Conservation (phyloP, 2,797 vertebrate genomes). For the Cetoscarus ocellatus region DNA sequence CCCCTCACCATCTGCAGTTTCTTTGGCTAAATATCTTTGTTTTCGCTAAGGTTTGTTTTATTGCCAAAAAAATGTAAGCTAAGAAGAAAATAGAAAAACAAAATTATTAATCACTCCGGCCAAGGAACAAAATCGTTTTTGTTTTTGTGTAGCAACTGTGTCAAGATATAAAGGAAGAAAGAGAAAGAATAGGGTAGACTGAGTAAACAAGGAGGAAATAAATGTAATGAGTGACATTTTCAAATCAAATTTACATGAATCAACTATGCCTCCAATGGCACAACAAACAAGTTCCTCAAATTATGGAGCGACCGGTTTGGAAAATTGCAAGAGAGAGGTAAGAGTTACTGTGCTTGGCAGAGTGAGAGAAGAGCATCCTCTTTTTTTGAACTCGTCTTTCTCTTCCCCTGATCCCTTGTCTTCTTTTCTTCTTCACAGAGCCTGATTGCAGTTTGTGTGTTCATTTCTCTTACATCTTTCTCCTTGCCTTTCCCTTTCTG, state of each 20-base stretch:
- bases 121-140: constrained; percentile 29
- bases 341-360: constrained; percentile 51
- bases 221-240: constrained; percentile 77
- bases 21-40: constrained; percentile 24
- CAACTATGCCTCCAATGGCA: constrained; percentile 69
- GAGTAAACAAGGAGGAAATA: constrained; percentile 54
- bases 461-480: constrained; percentile 1
- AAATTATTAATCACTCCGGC: constrained; percentile 16
- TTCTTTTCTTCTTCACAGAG: constrained; percentile 13
- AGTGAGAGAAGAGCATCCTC: neutral
- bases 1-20: constrained; percentile 38
- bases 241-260: constrained; percentile 81
- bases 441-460: constrained; percentile 18
- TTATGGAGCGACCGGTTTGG: constrained; percentile 70
- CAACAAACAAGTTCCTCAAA: constrained; percentile 72
- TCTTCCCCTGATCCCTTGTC: neutral
- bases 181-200: constrained; percentile 23
- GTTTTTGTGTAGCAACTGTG: constrained; percentile 49
- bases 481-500: neutral
- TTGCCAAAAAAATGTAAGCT: constrained; percentile 7
- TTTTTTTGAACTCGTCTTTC: constrained; percentile 12
- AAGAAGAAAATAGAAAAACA: constrained; percentile 13
- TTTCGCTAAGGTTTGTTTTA: constrained; percentile 1
- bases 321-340: constrained; percentile 70
- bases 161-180: constrained; percentile 32